Percentiles rank a stretch among this genome's conserved stretches.
These are phyloP conservation scores for Nannospalax galili DNA, from an alignment of 2,113 vertebrate genomes.

Conservation along the genomic window DNA sequence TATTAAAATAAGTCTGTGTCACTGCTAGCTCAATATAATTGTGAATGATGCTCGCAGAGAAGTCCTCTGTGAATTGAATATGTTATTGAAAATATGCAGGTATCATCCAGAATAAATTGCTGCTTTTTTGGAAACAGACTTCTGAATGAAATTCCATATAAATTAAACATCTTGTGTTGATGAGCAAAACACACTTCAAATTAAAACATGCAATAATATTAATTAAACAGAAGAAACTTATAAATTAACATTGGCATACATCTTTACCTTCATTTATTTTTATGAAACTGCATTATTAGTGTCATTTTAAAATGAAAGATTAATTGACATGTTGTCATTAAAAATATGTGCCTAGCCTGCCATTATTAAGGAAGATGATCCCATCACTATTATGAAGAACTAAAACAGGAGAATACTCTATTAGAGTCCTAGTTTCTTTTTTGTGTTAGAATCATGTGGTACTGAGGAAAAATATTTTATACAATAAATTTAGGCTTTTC, in stretches of 20 bases:
- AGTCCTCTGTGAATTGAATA: slow-evolving; percentile 37
- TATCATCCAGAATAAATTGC: slow-evolving; percentile 64
- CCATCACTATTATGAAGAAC: slow-evolving; percentile 61
- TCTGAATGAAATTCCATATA: slow-evolving; percentile 82
- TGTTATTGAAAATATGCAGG: slow-evolving; percentile 29
- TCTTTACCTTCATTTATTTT: slow-evolving; percentile 78
- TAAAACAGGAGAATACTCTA: not conserved
- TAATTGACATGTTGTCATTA: slow-evolving; percentile 69
- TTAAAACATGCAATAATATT: slow-evolving; percentile 82
- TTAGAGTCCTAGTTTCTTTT: not conserved
- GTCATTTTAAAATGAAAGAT: slow-evolving; percentile 58
- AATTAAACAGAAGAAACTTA: slow-evolving; percentile 82
- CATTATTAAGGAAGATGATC: slow-evolving; percentile 49
- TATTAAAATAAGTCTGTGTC: not conserved
- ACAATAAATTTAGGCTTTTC: not conserved
- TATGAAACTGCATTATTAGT: slow-evolving; percentile 74
- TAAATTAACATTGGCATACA: slow-evolving; percentile 81
- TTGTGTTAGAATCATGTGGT: not conserved
- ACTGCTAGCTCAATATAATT: slow-evolving; percentile 36
- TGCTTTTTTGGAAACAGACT: slow-evolving; percentile 67
- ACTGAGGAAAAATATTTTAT: not conserved
- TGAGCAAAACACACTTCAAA: slow-evolving; percentile 80
- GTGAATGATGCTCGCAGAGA: not conserved
- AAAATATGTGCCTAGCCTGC: slow-evolving; percentile 37
- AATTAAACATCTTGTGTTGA: slow-evolving; percentile 81